phyloP scores from a whole-genome alignment of 1,140 invertebrate genomes.

The Scaptomyza pallida region DNA sequence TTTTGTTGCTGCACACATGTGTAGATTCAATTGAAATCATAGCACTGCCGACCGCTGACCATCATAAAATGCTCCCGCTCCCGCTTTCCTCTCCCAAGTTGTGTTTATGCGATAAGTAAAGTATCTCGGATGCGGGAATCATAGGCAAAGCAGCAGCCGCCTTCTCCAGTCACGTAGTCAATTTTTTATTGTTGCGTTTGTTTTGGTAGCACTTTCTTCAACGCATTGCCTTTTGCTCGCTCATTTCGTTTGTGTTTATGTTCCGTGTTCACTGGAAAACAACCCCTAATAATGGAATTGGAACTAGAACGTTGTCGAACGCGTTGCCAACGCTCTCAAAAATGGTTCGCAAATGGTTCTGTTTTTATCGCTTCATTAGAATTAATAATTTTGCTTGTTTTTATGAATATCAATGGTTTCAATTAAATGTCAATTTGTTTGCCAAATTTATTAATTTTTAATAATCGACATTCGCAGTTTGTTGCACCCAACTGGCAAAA shows the following conservation, averaged over 20 bases:
- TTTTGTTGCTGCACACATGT: slow-evolving; percentile 22
- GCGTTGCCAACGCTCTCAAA: slow-evolving; percentile 46
- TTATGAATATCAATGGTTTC: slow-evolving; percentile 12
- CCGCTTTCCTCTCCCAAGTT: slow-evolving; percentile 2
- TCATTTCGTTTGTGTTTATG: slow-evolving; percentile 48
- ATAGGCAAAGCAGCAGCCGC: slow-evolving; percentile 31
- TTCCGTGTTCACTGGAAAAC: slow-evolving; percentile 48
- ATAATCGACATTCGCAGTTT: slow-evolving; percentile 28
- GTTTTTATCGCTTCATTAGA: background rate
- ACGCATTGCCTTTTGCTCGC: slow-evolving; percentile 14
- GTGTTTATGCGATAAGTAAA: slow-evolving; percentile 65
- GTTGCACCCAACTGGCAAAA: slow-evolving; percentile 10
- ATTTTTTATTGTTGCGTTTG: slow-evolving; percentile 65
- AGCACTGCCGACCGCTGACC: slow-evolving; percentile 34
- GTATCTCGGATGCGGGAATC: slow-evolving; percentile 17
- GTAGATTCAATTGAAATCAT: slow-evolving; percentile 41
- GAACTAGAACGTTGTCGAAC: slow-evolving; percentile 38
- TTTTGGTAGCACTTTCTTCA: slow-evolving; percentile 54
- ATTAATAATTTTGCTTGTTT: slow-evolving; percentile 12
- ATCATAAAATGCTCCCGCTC: slow-evolving; percentile 16
- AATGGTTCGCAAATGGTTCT: background rate
- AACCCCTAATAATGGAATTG: slow-evolving; percentile 45
- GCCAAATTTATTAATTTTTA: slow-evolving; percentile 44
- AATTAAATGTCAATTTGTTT: slow-evolving; percentile 40
- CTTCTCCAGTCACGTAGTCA: slow-evolving; percentile 68